Evolutionary conservation across 1,140 invertebrate genomes (phyloP), one percentile per base, ranked within the genome.

Genomic region (Meloidogyne floridensis): DNA sequence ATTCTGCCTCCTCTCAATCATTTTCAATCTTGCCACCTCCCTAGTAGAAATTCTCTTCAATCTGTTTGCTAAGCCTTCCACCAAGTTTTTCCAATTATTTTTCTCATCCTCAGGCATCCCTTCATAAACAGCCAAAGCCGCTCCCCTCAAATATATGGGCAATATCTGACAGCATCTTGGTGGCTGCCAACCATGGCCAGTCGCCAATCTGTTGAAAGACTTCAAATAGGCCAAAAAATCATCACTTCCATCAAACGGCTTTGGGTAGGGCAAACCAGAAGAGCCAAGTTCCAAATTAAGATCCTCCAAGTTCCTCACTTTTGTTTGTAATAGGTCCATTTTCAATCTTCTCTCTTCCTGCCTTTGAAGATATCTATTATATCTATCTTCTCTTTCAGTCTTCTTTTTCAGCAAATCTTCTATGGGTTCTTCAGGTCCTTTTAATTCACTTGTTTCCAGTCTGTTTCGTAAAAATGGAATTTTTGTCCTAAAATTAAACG

Each of bases 211-310:
- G 32, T 75, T 75, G 13, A 75, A 75, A 3, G 2, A 3, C 11
- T 75, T 75, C 9, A 75, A 51, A 75, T 75, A 75, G 0, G 13
- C 4, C 2, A 56, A 18, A 10, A 75, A 75, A 75, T 75, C 47
- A 4, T 5, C 43, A 9, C 3, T 51, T 11, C 74, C 74, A 20
- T 75, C 74, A 11, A 9, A 75, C 7, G 3, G 4, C 9, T 7
- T 51, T 3, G 74, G 74, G 8, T 56, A 32, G 0, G 74, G 74
- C 10, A 53, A 54, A 2, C 53, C 53, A 20, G 20, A 20, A 20
- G 20, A 20, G 20, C 20, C 20, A 20, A 20, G 20, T 20, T 20
- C 20, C 20, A 20, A 20, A 20, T 20, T 20, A 20, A 20, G 20
- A 20, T 20, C 20, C 20, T 20, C 20, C 20, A 20, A 20, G 20